phyloP scores from a whole-genome alignment of 1,140 invertebrate genomes.

The Bacillus rossius region DNA sequence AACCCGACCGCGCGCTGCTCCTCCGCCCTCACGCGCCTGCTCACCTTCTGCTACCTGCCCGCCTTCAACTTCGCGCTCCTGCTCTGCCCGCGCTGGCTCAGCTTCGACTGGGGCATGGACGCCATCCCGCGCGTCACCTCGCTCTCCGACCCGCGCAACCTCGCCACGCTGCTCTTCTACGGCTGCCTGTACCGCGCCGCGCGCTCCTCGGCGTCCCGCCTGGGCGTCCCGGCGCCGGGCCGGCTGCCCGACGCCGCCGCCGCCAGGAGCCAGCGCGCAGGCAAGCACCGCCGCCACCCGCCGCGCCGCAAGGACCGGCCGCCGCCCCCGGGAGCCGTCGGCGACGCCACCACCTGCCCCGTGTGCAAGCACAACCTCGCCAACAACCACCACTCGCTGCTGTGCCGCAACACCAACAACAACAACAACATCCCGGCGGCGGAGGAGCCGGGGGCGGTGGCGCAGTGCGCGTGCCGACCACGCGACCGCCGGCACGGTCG shows the following conservation, averaged over 20 bases:
- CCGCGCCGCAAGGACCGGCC: too few species aligned
- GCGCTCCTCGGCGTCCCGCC: too few species aligned
- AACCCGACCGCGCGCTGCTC: slow-evolving; percentile 81
- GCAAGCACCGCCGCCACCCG: too few species aligned
- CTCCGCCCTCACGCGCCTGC: slow-evolving; percentile 59
- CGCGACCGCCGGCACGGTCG: background rate
- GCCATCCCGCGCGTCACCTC: slow-evolving; percentile 74
- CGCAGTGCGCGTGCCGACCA: slow-evolving; percentile 37
- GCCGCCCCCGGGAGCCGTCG: too few species aligned
- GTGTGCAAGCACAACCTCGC: slow-evolving; percentile 40
- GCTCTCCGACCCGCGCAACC: slow-evolving; percentile 67
- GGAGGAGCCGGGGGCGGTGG: slow-evolving; percentile 30
- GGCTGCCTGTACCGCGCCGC: slow-evolving; percentile 26
- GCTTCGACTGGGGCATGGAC: slow-evolving; percentile 96
- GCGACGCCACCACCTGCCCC: slow-evolving; percentile 31
- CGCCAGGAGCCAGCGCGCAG: too few species aligned
- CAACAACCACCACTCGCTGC: slow-evolving; percentile 41
- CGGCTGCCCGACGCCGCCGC: too few species aligned
- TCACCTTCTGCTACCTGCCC: slow-evolving; percentile 86
- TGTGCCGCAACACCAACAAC: slow-evolving; percentile 43
- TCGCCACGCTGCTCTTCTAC: slow-evolving; percentile 68
- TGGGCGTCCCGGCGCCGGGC: too few species aligned
- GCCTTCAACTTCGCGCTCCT: slow-evolving; percentile 80
- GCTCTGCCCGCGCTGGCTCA: slow-evolving; percentile 72
- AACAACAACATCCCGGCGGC: slow-evolving; percentile 38